Percentiles rank a stretch among this genome's conserved stretches.
Evolutionary conservation across 2,113 vertebrate species (phyloP).

Genomic region (Odobenus rosmarus): DNA sequence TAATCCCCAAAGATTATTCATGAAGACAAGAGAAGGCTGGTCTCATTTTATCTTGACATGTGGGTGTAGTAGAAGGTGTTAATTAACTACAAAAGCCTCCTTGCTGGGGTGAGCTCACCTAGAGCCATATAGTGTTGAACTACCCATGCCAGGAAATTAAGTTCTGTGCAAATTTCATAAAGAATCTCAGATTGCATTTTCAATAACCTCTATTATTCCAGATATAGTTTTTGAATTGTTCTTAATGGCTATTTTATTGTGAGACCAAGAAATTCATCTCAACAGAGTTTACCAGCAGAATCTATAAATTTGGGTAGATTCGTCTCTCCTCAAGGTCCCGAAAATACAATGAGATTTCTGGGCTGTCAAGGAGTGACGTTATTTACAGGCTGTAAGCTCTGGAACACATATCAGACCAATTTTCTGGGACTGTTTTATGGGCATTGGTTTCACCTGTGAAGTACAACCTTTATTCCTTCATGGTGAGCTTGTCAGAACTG

Average conservation of each 20-base stretch:
- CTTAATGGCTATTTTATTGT: neutral
- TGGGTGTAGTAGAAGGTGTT: neutral
- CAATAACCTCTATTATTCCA: neutral
- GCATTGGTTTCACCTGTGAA: neutral
- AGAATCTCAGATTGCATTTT: neutral
- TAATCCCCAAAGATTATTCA: neutral
- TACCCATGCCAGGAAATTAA: neutral
- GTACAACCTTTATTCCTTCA: conserved; percentile 19
- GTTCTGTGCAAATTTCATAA: neutral
- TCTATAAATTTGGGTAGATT: conserved; percentile 18
- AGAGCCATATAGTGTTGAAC: neutral
- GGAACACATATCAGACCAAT: neutral
- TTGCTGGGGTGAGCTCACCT: neutral
- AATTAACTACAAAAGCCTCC: neutral
- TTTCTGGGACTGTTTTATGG: conserved; percentile 10
- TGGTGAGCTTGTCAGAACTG: neutral
- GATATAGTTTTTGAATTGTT: neutral
- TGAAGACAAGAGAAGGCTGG: conserved; percentile 9
- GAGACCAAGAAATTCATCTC: conserved; percentile 45
- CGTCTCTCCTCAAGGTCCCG: neutral
- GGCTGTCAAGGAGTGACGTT: neutral
- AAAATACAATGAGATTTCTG: neutral
- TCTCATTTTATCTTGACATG: neutral
- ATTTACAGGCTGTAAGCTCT: neutral
- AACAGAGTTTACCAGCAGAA: neutral